Evolutionary conservation across 2,797 vertebrate genomes (phyloP).

Genomic region (Spinibarbus caldwelli): DNA sequence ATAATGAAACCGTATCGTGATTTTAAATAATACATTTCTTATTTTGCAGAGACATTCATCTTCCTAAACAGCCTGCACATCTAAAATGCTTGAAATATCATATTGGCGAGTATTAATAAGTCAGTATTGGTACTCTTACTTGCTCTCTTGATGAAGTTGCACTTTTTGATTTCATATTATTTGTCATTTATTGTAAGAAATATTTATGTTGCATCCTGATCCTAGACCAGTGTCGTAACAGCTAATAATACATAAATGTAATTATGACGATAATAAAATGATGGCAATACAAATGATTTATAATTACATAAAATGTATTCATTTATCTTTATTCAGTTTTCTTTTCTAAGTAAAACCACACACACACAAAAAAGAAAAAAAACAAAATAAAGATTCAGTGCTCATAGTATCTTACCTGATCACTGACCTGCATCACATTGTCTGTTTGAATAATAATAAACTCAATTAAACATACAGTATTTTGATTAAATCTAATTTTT

Average conservation of each 20-base stretch:
- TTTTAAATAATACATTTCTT: too few species aligned
- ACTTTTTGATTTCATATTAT: background rate
- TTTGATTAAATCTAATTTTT: too few species aligned
- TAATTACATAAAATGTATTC: background rate
- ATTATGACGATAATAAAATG: background rate
- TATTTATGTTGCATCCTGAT: background rate
- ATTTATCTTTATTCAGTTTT: background rate
- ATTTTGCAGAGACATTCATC: background rate
- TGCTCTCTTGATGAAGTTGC: background rate
- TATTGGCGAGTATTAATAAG: background rate
- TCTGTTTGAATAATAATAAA: background rate
- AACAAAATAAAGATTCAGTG: background rate
- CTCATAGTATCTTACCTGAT: background rate
- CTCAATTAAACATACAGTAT: background rate
- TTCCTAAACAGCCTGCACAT: background rate
- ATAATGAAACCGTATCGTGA: too few species aligned
- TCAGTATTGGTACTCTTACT: background rate
- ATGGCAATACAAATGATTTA: background rate
- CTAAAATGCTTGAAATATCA: background rate
- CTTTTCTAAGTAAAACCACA: background rate
- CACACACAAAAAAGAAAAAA: too few species aligned
- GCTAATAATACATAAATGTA: background rate
- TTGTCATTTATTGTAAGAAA: background rate
- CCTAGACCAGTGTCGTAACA: background rate
- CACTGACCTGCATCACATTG: accelerated